Evolutionary conservation across 2,888 invertebrate species (phyloP), one percentile per base, ranked within the genome.

Genomic region (Caenorhabditis sp.): DNA sequence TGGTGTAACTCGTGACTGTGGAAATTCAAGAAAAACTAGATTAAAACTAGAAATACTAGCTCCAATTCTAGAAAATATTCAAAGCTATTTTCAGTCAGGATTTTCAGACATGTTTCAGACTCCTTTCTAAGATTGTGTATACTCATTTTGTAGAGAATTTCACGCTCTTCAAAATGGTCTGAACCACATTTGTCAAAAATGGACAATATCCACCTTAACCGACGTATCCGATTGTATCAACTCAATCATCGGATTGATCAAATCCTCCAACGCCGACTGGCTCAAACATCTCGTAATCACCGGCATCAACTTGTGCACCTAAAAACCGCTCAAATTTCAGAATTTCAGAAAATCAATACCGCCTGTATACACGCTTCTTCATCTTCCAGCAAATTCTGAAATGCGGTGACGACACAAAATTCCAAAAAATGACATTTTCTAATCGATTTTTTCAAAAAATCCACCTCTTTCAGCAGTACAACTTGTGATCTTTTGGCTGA

Each of bases 221-320:
- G 82, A 78, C 26, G 69, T 77, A 61, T 82, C 82, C 31, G 72
- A 70, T 54, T 77, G 71, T 7, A 82, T 72, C 36, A 82, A 64
- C 23, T 67, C 69, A 50, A 77, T 71, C 58, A 82, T 66, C 20
- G 80, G 77, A 17, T 59, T 65, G n/a, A 80, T 71, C 27, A 82
- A 64, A 54, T 70, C 67, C 12, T 63, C 58, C 10, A 82, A 68
- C 17, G 72, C 63, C 4, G 69, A 67, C 25, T 76, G 68, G 20
- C 70, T 67, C 20, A 82, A 63, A 54, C 76, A 68, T 58, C 76
- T 59, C 14, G 77, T 74, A 1, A 80, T 73, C 0, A 76, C 75
- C 4, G 78, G 72, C 67, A 82, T 77, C 0, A 82, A 68, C 31
- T 71, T 65, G 59, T 78, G 76, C 4, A 72, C 76, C 78, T 78